Percentiles rank a stretch among this genome's conserved stretches.
Evolutionary conservation across 2,113 vertebrate species (phyloP).

Genomic region (Sterna hirundo): DNA sequence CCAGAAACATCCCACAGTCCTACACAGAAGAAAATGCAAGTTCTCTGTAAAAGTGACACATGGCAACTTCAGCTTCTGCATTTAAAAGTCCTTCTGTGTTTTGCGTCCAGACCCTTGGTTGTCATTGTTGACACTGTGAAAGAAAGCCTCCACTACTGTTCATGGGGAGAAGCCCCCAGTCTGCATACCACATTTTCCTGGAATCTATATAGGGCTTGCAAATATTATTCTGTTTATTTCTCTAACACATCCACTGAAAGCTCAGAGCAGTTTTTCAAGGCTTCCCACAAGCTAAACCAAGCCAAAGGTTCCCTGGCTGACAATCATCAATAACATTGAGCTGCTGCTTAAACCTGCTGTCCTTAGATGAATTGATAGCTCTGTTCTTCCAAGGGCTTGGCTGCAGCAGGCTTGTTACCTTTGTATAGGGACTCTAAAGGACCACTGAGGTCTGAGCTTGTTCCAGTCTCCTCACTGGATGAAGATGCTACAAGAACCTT

Average conservation of each 20-base stretch:
- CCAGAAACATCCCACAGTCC: neutral
- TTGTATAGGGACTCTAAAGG: neutral
- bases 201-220: conserved; percentile 55
- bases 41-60: neutral
- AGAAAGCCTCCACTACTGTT: neutral
- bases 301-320: neutral
- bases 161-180: neutral
- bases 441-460: neutral
- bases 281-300: neutral
- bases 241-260: neutral
- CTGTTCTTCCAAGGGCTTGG: neutral
- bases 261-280: neutral
- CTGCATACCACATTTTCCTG: conserved; percentile 56
- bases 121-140: neutral
- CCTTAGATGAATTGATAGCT: neutral
- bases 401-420: neutral
- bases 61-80: neutral
- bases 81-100: neutral
- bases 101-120: neutral
- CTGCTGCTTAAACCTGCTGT: neutral
- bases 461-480: neutral
- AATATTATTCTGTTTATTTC: conserved; percentile 32
- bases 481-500: neutral
- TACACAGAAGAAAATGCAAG: neutral
- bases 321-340: neutral